Conservation (phyloP, 1,140 invertebrate genomes). For the Drosophila sproati region DNA sequence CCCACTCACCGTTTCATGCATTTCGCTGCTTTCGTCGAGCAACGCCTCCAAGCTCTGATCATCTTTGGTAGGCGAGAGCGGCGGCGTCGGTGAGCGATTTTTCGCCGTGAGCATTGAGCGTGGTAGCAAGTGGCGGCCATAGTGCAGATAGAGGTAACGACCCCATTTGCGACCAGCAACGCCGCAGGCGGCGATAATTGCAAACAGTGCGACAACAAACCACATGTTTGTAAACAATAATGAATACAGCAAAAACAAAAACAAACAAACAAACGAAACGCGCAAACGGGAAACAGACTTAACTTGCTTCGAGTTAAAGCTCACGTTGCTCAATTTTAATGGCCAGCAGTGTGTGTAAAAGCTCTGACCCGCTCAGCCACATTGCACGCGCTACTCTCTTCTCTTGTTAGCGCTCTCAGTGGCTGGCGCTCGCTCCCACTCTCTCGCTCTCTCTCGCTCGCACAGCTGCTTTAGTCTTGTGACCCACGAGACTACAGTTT, state of each 20-base stretch:
- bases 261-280: too few species aligned
- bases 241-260: neutral
- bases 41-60: slow-evolving; percentile 80
- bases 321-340: slow-evolving; percentile 36
- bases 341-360: slow-evolving; percentile 58
- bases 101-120: slow-evolving; percentile 72
- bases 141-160: slow-evolving; percentile 76
- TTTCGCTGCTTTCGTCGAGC: slow-evolving; percentile 80
- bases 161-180: slow-evolving; percentile 79
- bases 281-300: neutral
- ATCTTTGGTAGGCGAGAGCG: slow-evolving; percentile 74
- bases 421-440: slow-evolving; percentile 6
- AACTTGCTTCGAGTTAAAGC: slow-evolving; percentile 28
- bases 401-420: slow-evolving; percentile 2
- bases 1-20: slow-evolving; percentile 83
- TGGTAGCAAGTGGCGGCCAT: slow-evolving; percentile 75
- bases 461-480: slow-evolving; percentile 66
- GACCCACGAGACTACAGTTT: slow-evolving; percentile 63
- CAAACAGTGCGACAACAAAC: slow-evolving; percentile 67
- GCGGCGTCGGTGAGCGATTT: slow-evolving; percentile 79
- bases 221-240: slow-evolving; percentile 71
- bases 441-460: slow-evolving; percentile 12
- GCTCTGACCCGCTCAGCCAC: slow-evolving; percentile 47
- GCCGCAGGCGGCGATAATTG: slow-evolving; percentile 57
- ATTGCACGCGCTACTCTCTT: slow-evolving; percentile 30